Evolutionary conservation across 2,797 vertebrate genomes (phyloP).

Genomic region (Buceros bicornis): DNA sequence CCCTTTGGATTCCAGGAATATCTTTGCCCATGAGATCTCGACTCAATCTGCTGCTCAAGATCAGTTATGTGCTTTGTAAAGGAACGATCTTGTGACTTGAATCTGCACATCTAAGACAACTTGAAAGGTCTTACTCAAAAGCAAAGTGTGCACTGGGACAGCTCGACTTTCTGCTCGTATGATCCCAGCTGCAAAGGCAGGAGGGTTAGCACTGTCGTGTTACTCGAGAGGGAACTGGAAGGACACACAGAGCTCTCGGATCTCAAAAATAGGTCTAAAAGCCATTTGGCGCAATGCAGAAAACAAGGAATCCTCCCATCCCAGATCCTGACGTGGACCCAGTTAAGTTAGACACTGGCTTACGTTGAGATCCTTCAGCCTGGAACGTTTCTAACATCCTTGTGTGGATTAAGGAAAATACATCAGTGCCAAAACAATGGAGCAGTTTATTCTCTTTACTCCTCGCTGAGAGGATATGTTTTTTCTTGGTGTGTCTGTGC

Average conservation of each 20-base stretch:
- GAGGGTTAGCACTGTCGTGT: background rate
- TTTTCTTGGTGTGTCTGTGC: background rate
- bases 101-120: conserved; percentile 27
- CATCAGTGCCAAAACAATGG: background rate
- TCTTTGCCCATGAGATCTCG: conserved; percentile 23
- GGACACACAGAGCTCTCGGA: conserved; percentile 24
- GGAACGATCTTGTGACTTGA: conserved; percentile 30
- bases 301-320: background rate
- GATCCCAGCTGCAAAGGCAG: conserved; percentile 6
- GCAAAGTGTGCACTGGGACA: conserved; percentile 11
- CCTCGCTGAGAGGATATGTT: background rate
- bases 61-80: conserved; percentile 37
- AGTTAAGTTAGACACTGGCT: background rate
- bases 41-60: conserved; percentile 22
- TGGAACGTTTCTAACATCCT: background rate
- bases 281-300: background rate
- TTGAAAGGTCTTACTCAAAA: conserved; percentile 39
- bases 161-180: background rate
- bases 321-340: background rate
- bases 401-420: background rate
- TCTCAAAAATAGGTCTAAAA: conserved; percentile 35
- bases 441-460: background rate
- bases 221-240: background rate
- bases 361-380: background rate
- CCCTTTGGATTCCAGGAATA: conserved; percentile 41